Base-by-base conservation (phyloP, 2,113 vertebrate species). In the Pseudopipra pipra region DNA sequence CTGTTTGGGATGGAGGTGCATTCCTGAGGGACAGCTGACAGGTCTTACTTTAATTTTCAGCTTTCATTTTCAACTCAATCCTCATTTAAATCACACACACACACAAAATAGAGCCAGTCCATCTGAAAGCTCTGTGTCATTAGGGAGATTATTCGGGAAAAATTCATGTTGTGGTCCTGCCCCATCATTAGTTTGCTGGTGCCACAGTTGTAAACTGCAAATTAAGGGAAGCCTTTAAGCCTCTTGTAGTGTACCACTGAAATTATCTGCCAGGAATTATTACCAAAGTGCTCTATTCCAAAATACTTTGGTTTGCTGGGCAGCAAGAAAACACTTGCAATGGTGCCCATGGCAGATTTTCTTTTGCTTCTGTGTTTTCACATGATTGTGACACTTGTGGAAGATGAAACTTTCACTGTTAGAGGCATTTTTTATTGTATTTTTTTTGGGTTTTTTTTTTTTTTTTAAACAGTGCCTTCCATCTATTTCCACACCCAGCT, bases 401-500 rank as follows among this genome's bases (percentile, higher is more conserved):
- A 35, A 31, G 49, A 21, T 35, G 16, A 54, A 82, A 54, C 6
- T 82, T 82, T 5, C 24, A 35, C 73, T 35, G 3, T 47, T 13
- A 6, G 21, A 43, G 8, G 30, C 55, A 62, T n/a, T 59, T 75
- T 58, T 43, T 5, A 0, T 1, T 3, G 5, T 44, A 13, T 5
- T 5, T 2, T 11, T 23, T 7, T 8, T 21, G 27, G 39, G n/a
- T n/a, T 15, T 35, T 41, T 35, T 62, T 49, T 24, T 44, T 55
- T 13, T 14, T 6, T 39, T 35, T 11, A 35, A 83, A 37, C 46
- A 61, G 19, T 20, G 52, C 41, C 9, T 85, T 80, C 66, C 44
- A 72, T 94, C 89, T 62, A 0, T 81, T 92, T 92, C 92, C 85
- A 49, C 61, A 59, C 68, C 87, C 91, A 91, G 68, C 90, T 85